Conservation (phyloP, 2,113 vertebrate species). For the Melanerpes formicivorus region DNA sequence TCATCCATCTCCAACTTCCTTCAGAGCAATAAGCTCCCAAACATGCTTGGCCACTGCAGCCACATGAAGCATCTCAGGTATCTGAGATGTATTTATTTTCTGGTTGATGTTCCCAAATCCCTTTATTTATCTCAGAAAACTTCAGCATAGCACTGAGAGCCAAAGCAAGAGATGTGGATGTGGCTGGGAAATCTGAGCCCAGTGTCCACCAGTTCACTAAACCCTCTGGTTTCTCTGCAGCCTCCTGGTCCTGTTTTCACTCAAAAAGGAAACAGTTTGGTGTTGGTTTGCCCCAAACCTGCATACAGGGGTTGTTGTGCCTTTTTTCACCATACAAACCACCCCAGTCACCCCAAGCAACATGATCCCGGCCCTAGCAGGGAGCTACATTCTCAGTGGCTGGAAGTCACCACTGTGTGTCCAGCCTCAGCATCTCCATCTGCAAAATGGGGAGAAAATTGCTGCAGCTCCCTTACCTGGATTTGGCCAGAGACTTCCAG, state of each 20-base stretch:
- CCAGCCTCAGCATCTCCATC: not conserved
- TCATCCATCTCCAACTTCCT: not conserved
- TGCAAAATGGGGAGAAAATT: not conserved
- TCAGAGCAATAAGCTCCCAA: fast-evolving
- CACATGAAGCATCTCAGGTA: not conserved
- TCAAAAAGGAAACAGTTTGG: not conserved
- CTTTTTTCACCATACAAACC: not conserved
- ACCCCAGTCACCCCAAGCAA: fast-evolving
- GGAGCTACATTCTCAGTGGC: not conserved
- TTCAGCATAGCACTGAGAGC: not conserved
- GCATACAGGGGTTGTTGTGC: not conserved
- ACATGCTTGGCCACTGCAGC: not conserved
- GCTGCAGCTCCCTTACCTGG: not conserved
- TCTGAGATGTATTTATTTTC: not conserved
- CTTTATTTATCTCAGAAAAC: not conserved
- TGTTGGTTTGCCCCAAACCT: not conserved
- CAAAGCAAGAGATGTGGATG: fast-evolving
- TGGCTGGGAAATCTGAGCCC: not conserved
- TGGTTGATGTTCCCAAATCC: not conserved
- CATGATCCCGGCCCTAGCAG: fast-evolving
- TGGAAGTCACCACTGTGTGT: fast-evolving
- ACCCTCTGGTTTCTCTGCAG: not conserved
- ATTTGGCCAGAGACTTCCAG: not conserved
- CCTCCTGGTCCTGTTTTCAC: not conserved
- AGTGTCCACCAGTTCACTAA: too few species aligned